A percentile compares a stretch with the other conserved stretches of the same genome.
Evolutionary conservation across 2,888 invertebrate species (phyloP).

Genomic region (Lumbricus terrestris): DNA sequence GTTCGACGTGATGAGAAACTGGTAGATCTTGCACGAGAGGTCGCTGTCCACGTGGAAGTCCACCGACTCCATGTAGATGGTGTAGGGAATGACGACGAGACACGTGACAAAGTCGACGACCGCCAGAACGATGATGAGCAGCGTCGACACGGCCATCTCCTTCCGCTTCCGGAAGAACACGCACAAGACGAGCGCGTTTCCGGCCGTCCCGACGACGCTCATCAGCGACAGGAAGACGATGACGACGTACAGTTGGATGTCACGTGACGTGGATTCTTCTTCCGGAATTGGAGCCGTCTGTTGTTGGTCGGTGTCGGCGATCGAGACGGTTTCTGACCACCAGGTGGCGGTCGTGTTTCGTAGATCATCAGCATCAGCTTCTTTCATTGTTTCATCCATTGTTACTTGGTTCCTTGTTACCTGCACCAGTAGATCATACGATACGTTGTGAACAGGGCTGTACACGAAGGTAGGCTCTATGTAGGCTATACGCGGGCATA

Average conservation of each 20-base stretch:
- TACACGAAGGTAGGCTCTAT: no score
- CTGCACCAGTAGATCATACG: not conserved
- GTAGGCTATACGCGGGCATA: no score
- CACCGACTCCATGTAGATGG: conserved; percentile 49
- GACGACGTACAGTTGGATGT: conserved; percentile 5
- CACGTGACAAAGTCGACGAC: conserved; percentile 53
- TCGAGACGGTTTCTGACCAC: not conserved
- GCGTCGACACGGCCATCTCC: conserved; percentile 51
- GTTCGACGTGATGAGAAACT: conserved; percentile 49
- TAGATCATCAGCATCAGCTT: no score
- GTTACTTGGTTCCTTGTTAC: no score
- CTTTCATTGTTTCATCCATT: not conserved
- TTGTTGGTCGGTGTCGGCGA: not conserved
- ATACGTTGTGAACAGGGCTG: not conserved
- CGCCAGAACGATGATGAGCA: conserved; percentile 51
- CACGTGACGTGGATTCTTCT: not conserved
- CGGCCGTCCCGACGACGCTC: conserved; percentile 25
- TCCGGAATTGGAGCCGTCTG: not conserved
- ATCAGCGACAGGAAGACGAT: conserved; percentile 6
- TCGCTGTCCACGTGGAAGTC: conserved; percentile 44
- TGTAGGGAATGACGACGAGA: conserved; percentile 47
- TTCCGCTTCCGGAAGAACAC: conserved; percentile 39
- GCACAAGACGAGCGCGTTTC: conserved; percentile 30
- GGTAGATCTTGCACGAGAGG: conserved; percentile 48
- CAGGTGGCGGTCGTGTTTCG: not conserved